These are phyloP conservation scores for Syrphus vitripennis DNA, from an alignment of 2,888 invertebrate genomes.

Conservation along the genomic window DNA sequence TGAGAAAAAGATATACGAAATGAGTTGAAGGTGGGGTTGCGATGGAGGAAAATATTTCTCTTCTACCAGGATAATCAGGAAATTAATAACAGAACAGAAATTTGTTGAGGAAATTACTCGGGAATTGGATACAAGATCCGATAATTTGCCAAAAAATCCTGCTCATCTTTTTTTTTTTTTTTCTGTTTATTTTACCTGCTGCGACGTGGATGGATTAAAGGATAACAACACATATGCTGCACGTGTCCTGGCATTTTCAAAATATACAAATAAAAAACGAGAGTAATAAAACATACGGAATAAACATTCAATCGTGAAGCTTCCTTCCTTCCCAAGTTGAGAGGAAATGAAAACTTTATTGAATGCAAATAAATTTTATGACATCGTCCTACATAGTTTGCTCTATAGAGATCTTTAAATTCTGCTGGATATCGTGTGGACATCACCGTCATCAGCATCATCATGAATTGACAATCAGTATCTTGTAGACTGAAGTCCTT, in stretches of 20 bases:
- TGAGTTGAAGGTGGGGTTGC: background rate
- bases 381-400: no score
- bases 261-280: background rate
- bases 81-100: slow-evolving; percentile 63
- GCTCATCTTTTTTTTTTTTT: background rate
- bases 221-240: slow-evolving; percentile 18
- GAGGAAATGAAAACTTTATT: slow-evolving; percentile 58
- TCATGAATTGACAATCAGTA: slow-evolving; percentile 42
- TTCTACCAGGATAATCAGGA: slow-evolving; percentile 61
- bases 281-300: background rate
- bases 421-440: background rate
- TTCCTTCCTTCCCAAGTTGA: slow-evolving; percentile 17
- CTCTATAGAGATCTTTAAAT: no score
- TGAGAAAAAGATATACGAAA: background rate
- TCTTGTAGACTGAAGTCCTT: background rate
- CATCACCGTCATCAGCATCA: slow-evolving; percentile 1
- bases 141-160: slow-evolving; percentile 53
- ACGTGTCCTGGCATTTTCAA: background rate
- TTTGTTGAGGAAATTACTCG: slow-evolving; percentile 61
- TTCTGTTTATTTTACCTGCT: background rate
- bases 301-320: slow-evolving; percentile 13
- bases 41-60: background rate
- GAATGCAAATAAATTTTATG: slow-evolving; percentile 57
- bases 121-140: slow-evolving; percentile 53
- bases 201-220: background rate